phyloP scores from a whole-genome alignment of 2,888 invertebrate species.

The Agonopterix subpropinquella region DNA sequence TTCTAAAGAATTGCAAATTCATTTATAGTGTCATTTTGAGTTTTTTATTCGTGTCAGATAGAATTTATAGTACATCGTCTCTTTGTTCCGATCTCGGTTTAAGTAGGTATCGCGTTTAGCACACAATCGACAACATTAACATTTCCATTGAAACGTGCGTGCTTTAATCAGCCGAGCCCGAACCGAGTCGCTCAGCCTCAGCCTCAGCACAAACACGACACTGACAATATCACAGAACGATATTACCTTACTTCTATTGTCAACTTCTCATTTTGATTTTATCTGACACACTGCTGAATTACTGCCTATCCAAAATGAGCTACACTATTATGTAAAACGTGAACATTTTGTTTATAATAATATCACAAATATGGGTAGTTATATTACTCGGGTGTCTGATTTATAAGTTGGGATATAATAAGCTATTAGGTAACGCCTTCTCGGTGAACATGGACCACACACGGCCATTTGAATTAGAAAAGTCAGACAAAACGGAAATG shows the following conservation, averaged over 20 bases:
- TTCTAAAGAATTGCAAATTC: constrained; percentile 56
- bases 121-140: constrained; percentile 65
- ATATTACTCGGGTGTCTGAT: constrained; percentile 35
- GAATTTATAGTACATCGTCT: constrained; percentile 56
- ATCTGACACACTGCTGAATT: constrained; percentile 1
- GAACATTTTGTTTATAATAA: constrained; percentile 20
- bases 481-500: constrained; percentile 64
- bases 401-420: constrained; percentile 38
- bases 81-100: constrained; percentile 54
- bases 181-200: constrained; percentile 28
- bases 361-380: constrained; percentile 7
- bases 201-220: constrained; percentile 14
- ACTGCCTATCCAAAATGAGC: neutral
- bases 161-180: constrained; percentile 31
- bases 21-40: constrained; percentile 45
- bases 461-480: constrained; percentile 62
- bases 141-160: constrained; percentile 56
- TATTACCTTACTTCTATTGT: constrained; percentile 1
- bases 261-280: constrained; percentile 1
- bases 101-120: constrained; percentile 55
- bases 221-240: constrained; percentile 3
- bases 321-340: neutral
- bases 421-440: constrained; percentile 47
- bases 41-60: constrained; percentile 43
- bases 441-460: constrained; percentile 60